These are phyloP conservation scores for Zoanthus solanderi DNA, from an alignment of 92 coral and sea anemone genomes.

Conservation along the genomic window DNA sequence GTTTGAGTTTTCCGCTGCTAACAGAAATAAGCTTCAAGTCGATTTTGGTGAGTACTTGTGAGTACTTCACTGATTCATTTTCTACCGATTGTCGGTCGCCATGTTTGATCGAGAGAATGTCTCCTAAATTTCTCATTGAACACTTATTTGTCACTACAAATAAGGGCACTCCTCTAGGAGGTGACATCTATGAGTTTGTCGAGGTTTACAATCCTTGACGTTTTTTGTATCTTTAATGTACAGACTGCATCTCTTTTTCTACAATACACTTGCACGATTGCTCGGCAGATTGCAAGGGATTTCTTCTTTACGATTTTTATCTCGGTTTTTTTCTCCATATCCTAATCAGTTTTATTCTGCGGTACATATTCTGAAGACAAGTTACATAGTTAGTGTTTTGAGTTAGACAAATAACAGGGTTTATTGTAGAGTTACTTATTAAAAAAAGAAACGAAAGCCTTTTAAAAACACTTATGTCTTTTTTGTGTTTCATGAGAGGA, in stretches of 20 bases:
- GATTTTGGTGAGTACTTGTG: too few relatives aligned
- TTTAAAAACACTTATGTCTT: slow-evolving; percentile 38
- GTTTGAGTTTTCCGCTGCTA: too few relatives aligned
- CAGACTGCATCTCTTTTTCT: neutral
- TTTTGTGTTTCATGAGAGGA: slow-evolving; percentile 24
- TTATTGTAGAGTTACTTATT: slow-evolving; percentile 65
- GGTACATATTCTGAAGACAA: slow-evolving; percentile 2
- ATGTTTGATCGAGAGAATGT: too few relatives aligned
- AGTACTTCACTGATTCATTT: too few relatives aligned
- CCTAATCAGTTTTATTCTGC: neutral
- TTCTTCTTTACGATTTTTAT: neutral
- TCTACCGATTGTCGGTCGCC: too few relatives aligned
- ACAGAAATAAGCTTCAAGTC: too few relatives aligned
- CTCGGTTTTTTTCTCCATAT: neutral
- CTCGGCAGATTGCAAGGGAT: neutral
- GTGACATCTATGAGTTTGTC: too few relatives aligned
- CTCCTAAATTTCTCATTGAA: too few relatives aligned
- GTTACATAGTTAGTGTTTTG: slow-evolving; percentile 60
- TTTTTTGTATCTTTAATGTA: too few relatives aligned
- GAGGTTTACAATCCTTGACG: too few relatives aligned
- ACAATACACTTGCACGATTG: neutral
- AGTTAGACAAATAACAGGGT: slow-evolving; percentile 66
- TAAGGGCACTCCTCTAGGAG: too few relatives aligned
- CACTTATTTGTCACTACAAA: too few relatives aligned
- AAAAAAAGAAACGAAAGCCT: slow-evolving; percentile 61